Base-by-base conservation (phyloP, 2,797 vertebrate genomes). In the Coreius guichenoti region DNA sequence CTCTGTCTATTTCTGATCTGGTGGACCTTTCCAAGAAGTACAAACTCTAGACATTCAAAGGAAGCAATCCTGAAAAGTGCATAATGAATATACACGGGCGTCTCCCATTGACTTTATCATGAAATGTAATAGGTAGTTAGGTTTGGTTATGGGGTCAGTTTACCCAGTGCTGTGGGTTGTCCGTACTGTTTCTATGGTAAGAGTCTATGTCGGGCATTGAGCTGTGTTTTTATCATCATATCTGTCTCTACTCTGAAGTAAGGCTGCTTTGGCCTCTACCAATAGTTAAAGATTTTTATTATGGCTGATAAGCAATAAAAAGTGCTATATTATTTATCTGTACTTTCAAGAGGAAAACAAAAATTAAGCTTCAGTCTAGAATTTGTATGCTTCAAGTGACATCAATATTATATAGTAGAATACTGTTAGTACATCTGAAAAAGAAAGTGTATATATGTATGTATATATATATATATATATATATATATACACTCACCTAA, bases 171-270 rank as follows among this genome's bases (percentile, higher is more conserved):
- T 13, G 54, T 78, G 80, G 45, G 45, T 58, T 33, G 21, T 74
- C 45, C 6, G 8, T 80, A 36, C 75, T 69, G 77, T 84, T 84
- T 69, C 81, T 68, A 54, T 51, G 85, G 67, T 51, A 43, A 86
- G 63, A 43, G 23, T n/a, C n/a, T n/a, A 51, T 43, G 74, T 36
- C n/a, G 6, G 80, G 43, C 21, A 65, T 82, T 47, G 67, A 81
- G 33, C 33, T 51, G 47, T 70, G 8, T 77, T 39, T 67, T 49
- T 33, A 68, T 70, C 39, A 70, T 31, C 3, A 17, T 19, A 73
- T 47, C 21, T 43, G 12, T 43, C 36, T 70, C 36, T 70, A 43
- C n/a, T 63, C 13, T 7, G n/a, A 63, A 63, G 12, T 29, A 29
- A 63, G 58, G n/a, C n/a, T 26, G 12, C n/a, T 63, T 61, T 61